These are phyloP conservation scores for Neodon shergylaensis DNA, from an alignment of 2,113 vertebrate genomes.

Conservation along the genomic window DNA sequence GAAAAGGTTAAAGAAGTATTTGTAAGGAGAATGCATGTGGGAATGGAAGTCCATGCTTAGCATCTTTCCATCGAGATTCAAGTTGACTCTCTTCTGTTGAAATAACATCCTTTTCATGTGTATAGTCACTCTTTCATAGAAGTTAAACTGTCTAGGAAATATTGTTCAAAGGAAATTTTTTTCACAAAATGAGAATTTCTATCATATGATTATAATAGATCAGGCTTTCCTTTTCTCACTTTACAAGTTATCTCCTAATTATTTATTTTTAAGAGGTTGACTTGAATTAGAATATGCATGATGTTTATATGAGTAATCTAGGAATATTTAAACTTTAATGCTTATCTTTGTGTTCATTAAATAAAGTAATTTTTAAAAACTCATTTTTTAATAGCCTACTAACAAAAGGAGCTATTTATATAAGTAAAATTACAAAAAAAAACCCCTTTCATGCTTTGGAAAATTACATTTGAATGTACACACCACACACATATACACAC, in stretches of 20 bases:
- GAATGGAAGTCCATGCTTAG: not conserved
- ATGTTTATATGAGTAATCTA: constrained; percentile 45
- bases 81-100: constrained; percentile 8
- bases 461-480: not conserved
- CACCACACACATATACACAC: not conserved
- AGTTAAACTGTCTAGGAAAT: constrained; percentile 3
- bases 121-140: not conserved
- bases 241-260: constrained; percentile 58
- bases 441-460: constrained; percentile 32
- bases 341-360: constrained; percentile 64
- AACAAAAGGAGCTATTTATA: constrained; percentile 29
- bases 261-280: constrained; percentile 48
- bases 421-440: not conserved
- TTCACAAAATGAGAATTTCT: not conserved
- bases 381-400: constrained; percentile 8
- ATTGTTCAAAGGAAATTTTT: not conserved
- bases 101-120: not conserved
- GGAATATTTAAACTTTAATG: constrained; percentile 38
- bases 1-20: not conserved
- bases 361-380: constrained; percentile 51
- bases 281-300: constrained; percentile 65
- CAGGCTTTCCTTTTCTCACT: not conserved
- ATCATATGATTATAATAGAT: constrained; percentile 6
- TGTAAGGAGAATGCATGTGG: not conserved
- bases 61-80: not conserved